Conservation (phyloP, 53 echinoderm and acorn worm species). For the Arbacia lixula region DNA sequence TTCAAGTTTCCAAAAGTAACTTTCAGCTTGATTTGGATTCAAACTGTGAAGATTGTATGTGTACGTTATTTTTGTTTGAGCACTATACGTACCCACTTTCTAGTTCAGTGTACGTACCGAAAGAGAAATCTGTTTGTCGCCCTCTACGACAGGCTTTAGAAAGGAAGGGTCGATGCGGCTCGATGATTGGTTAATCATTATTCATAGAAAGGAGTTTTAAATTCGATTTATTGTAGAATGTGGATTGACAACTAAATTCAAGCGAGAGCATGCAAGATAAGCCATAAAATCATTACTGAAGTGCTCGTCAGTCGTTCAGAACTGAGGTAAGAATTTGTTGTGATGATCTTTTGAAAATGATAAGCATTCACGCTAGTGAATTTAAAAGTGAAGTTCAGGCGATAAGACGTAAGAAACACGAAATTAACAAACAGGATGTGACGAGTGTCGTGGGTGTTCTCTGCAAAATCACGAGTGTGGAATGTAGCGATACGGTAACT, state of each 20-base stretch:
- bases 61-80: no score
- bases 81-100: no score
- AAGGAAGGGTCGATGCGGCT: constrained; percentile 4
- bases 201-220: constrained; percentile 52
- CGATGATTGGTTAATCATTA: constrained; percentile 50
- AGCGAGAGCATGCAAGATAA: not conserved
- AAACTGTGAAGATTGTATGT: no score
- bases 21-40: no score
- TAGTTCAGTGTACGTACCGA: no score
- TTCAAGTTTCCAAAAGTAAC: no score
- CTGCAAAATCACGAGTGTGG: not conserved
- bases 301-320: not conserved
- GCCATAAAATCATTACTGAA: not conserved
- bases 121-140: not conserved
- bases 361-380: not conserved
- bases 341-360: not conserved
- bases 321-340: not conserved
- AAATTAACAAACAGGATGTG: not conserved
- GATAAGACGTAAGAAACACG: not conserved
- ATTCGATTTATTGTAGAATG: constrained; percentile 52
- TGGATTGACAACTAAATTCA: not conserved
- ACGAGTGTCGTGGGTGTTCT: not conserved
- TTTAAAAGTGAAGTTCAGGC: no score
- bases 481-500: no score
- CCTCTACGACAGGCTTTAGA: not conserved